Percentiles rank a stretch among this genome's conserved stretches.
Evolutionary conservation across 2,113 vertebrate genomes (phyloP).

Genomic region (Protomyctophum bolini): DNA sequence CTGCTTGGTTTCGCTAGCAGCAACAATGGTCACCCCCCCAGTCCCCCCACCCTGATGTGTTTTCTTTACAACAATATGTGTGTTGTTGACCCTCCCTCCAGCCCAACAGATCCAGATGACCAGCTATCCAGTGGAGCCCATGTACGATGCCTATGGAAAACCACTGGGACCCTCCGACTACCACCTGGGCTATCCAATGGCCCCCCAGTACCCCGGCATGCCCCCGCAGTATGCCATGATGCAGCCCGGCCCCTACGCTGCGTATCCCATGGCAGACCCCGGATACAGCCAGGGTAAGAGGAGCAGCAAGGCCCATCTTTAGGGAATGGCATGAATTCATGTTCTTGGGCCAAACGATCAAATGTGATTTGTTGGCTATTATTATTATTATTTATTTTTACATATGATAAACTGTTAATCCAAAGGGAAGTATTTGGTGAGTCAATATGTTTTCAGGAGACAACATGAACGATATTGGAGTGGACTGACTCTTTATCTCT

Average conservation of each 20-base stretch:
- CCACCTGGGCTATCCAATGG: slow-evolving; percentile 72
- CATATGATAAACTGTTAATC: background rate
- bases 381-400: background rate
- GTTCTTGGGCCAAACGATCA: too few species aligned
- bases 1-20: background rate
- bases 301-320: too few species aligned
- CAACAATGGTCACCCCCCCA: background rate
- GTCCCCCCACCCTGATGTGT: too few species aligned
- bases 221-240: slow-evolving; percentile 78
- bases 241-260: slow-evolving; percentile 69
- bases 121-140: slow-evolving; percentile 82
- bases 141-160: slow-evolving; percentile 81
- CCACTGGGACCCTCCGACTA: slow-evolving; percentile 74
- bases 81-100: slow-evolving; percentile 46
- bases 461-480: background rate
- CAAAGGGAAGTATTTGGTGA: background rate
- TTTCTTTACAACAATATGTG: background rate
- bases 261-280: slow-evolving; percentile 63
- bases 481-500: background rate
- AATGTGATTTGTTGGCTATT: background rate
- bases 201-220: slow-evolving; percentile 75
- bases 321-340: too few species aligned
- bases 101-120: slow-evolving; percentile 88
- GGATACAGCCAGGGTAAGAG: slow-evolving; percentile 74
- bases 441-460: background rate